Evolutionary conservation across 2,113 vertebrate species (phyloP), one percentile per base, ranked within the genome.

Genomic region (Albula goreensis): DNA sequence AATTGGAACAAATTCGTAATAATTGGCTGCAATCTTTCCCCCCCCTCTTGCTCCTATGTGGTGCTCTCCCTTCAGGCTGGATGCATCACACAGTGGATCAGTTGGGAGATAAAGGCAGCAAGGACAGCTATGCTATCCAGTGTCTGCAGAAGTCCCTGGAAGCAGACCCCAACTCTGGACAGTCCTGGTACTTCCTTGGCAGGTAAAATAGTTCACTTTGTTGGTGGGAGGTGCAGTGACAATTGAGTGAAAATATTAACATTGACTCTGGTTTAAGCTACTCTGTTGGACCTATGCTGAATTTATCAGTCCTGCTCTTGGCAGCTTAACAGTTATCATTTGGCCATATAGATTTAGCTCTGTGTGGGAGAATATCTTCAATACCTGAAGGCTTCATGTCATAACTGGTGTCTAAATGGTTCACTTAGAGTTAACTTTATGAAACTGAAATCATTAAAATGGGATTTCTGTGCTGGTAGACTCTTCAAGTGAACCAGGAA

Each of bases 31-130:
- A 22, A 50, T 7, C 6, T 70, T 74, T 85, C n/a, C 63, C 31
- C 19, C 49, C 15, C 48, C 17, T 52, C 12, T 4, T 74, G 22
- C 82, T 70, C 22, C 48, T 50, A 60, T 31, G 1, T 50, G 80
- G 63, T 82, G 3, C 22, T 85, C 41, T 6, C 83, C 25, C n/a
- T 2, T 63, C 89, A 99, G 98, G 98, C 95, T 99, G 98, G 98
- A 99, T 99, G 98, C 98, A 99, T 98, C 98, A 99, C 94, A 99
- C 98, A 80, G 97, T 99, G 91, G 98, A 99, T 95, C 97, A 98
- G 91, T 93, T 99, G 87, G 97, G 97, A 94, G 98, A 99, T 92
- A 99, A 99, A 96, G 95, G 96, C 93, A 95, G 96, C 94, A 99
- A 99, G 96, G 97, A 97, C 96, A 98, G 96, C 93, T 98, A 97